Evolutionary conservation across 2,888 invertebrate genomes (phyloP), one percentile per base, ranked within the genome.

Genomic region (Andrena camellia): DNA sequence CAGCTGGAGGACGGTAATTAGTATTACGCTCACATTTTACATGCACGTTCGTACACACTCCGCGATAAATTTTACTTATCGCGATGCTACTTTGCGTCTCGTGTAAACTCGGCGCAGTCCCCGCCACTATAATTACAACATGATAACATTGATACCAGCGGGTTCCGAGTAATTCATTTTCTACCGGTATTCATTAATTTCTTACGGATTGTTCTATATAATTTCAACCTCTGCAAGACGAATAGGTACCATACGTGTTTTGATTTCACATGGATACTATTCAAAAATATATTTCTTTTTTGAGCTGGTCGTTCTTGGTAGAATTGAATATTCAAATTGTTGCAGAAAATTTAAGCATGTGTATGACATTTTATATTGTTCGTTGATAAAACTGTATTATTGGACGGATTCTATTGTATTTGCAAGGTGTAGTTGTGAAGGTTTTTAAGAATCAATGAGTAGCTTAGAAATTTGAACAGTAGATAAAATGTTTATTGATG

Each of bases 11-110:
- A 5, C 23, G 23, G 50, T 59, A 71, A 82, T 82, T 76, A 83
- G 81, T 68, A 81, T 83, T 81, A 54, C 72, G 64, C 54, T 72
- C 67, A 6, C 59, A 76, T 83, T 83, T 81, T 71, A 63, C 62
- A 57, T 70, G 48, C 69, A 68, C 17, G 68, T 20, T 33, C 48
- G 59, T 78, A 68, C 63, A 68, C 63, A 63, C 13, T 31, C 20
- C 17, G 26, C 52, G 67, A 72, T 81, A 76, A 83, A 81, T 83
- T 76, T 81, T 76, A 64, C 82, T 81, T 81, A 83, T 83, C 82
- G 48, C 63, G 68, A 76, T 69, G 68, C 48, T 64, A 63, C 82
- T 54, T 26, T 35, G 54, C 33, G 80, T 71, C 67, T 52, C 80
- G 67, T 67, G 80, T 82, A 67, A 74, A 80, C 60, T 50, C 29